phyloP scores from a whole-genome alignment of 2,888 invertebrate species.

The Lymantria monacha region DNA sequence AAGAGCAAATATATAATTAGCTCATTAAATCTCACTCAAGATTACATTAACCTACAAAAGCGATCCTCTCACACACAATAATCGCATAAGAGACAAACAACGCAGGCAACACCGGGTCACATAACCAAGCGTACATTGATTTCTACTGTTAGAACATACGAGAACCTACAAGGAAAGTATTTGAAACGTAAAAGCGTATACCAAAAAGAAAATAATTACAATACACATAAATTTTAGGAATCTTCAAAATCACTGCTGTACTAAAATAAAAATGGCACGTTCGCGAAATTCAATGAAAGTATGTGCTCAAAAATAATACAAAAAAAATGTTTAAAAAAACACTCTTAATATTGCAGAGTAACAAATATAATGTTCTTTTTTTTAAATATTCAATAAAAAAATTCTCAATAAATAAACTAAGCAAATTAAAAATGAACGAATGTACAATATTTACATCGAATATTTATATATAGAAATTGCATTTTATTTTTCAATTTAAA shows the following conservation, averaged over 20 bases:
- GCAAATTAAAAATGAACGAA: constrained; percentile 62
- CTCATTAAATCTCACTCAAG: constrained; percentile 11
- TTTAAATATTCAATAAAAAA: constrained; percentile 49
- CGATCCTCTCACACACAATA: constrained; percentile 16
- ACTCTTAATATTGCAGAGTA: constrained; percentile 49
- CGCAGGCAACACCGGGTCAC: constrained; percentile 44
- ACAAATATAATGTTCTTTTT: constrained; percentile 60
- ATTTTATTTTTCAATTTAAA: constrained; percentile 22
- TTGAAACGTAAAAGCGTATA: constrained; percentile 42
- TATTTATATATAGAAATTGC: constrained; percentile 67
- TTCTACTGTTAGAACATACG: constrained; percentile 74
- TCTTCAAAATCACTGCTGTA: constrained; percentile 54
- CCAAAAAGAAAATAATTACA: constrained; percentile 28
- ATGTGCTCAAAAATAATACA: constrained; percentile 35
- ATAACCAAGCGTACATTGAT: constrained; percentile 76
- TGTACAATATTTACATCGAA: constrained; percentile 81
- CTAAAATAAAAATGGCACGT: constrained; percentile 67
- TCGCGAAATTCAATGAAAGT: constrained; percentile 42
- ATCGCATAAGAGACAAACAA: constrained; percentile 14
- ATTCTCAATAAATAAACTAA: constrained; percentile 78
- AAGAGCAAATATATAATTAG: constrained; percentile 18
- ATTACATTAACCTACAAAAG: constrained; percentile 22
- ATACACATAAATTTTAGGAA: constrained; percentile 50
- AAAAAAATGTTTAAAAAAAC: constrained; percentile 37
- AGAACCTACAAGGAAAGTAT: constrained; percentile 67